These are phyloP conservation scores for Bovichtus variegatus DNA, from an alignment of 2,797 vertebrate genomes.

Conservation along the genomic window DNA sequence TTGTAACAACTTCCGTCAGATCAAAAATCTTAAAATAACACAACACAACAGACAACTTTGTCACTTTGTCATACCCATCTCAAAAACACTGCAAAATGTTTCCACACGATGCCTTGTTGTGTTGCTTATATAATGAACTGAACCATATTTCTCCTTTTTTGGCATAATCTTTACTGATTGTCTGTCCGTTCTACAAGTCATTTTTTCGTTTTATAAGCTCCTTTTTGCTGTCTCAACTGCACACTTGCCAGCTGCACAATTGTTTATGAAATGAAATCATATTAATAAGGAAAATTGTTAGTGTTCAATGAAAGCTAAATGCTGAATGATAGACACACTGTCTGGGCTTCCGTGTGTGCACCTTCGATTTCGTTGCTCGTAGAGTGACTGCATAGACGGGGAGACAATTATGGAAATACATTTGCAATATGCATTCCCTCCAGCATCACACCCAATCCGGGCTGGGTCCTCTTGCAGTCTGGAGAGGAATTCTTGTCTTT, in stretches of 20 bases:
- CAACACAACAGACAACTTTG: no score
- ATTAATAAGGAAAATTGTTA: not conserved
- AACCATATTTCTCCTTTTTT: no score
- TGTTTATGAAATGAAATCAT: not conserved
- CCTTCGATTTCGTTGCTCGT: not conserved
- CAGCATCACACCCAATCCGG: slow-evolving; percentile 45
- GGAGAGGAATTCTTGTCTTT: slow-evolving; percentile 75
- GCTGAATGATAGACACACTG: not conserved
- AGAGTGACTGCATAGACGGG: not conserved
- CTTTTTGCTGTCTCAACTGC: not conserved
- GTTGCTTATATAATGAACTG: no score
- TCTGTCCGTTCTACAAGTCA: not conserved
- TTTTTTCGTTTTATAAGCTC: not conserved
- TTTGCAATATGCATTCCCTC: slow-evolving; percentile 37
- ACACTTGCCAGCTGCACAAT: not conserved
- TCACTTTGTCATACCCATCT: no score
- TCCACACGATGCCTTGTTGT: no score
- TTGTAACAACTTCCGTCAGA: no score
- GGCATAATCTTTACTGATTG: not conserved
- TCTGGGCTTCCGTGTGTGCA: not conserved
- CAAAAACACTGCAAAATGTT: no score
- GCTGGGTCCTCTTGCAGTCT: slow-evolving; percentile 31
- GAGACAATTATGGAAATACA: not conserved
- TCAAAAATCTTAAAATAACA: no score
- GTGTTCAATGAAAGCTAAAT: not conserved